These are phyloP conservation scores for Pseudorectes ferrugineus DNA, from an alignment of 2,113 vertebrate species.

Conservation along the genomic window DNA sequence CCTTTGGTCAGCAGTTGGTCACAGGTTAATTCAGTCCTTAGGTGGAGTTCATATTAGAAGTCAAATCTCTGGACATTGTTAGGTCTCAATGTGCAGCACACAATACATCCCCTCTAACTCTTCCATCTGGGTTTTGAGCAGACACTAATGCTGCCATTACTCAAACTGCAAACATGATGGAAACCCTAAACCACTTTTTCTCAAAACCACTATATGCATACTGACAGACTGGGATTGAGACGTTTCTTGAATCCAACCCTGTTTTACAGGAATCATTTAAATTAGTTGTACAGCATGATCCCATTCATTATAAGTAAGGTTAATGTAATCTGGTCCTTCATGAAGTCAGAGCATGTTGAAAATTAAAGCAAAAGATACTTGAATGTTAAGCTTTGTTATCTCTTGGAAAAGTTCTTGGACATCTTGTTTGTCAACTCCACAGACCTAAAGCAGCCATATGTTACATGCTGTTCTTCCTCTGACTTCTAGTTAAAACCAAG, in stretches of 20 bases:
- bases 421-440: neutral
- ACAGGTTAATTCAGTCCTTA: neutral
- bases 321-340: neutral
- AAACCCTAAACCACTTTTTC: neutral
- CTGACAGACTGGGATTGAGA: neutral
- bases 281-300: neutral
- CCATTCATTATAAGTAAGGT: neutral
- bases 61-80: neutral
- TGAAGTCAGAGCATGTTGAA: neutral
- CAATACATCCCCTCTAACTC: neutral
- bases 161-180: neutral
- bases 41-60: neutral
- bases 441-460: neutral
- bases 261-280: neutral
- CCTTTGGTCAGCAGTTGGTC: neutral
- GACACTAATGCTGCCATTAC: neutral
- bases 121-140: neutral
- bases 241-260: neutral
- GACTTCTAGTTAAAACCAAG: neutral
- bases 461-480: neutral
- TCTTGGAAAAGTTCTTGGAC: neutral
- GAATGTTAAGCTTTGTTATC: neutral
- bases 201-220: neutral
- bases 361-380: neutral
- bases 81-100: rapidly evolving